Evolutionary conservation across 2,797 vertebrate species (phyloP).

Genomic region (Atherinosoma microstoma): DNA sequence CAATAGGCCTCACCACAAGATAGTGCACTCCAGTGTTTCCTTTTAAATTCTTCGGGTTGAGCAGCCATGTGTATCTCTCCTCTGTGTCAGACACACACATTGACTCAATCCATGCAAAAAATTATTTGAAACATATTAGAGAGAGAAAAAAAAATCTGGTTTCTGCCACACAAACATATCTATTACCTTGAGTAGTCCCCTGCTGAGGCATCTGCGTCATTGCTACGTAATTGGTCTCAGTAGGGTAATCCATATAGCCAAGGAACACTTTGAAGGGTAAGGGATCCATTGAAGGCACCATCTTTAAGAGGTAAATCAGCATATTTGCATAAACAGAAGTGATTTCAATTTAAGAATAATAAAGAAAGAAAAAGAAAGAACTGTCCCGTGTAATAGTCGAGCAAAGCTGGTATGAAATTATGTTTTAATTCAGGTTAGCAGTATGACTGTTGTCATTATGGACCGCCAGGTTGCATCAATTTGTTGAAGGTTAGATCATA

Average conservation of each 20-base stretch:
- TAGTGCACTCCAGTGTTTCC: conserved; percentile 87
- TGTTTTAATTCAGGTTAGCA: not conserved
- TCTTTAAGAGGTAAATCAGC: conserved; percentile 53
- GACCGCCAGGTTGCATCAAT: too few species aligned
- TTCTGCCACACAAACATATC: not conserved
- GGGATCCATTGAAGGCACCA: conserved; percentile 81
- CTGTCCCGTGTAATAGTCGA: not conserved
- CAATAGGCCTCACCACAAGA: conserved; percentile 83
- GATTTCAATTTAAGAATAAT: not conserved
- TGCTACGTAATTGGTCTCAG: conserved; percentile 81
- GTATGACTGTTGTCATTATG: not conserved
- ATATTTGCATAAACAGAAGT: not conserved
- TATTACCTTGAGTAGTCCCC: conserved; percentile 77
- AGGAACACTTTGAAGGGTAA: conserved; percentile 85
- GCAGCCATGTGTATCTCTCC: conserved; percentile 87
- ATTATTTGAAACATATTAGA: not conserved
- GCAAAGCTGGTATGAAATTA: not conserved
- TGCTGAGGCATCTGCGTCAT: conserved; percentile 82
- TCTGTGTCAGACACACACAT: conserved; percentile 71
- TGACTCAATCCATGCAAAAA: not conserved
- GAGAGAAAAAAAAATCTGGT: not conserved
- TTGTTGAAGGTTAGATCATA: too few species aligned
- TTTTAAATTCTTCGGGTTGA: conserved; percentile 79
- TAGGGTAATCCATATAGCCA: conserved; percentile 85
- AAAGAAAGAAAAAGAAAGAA: not conserved